phyloP scores from a whole-genome alignment of 2,888 invertebrate species.

The Taphrorychus bicolor region DNA sequence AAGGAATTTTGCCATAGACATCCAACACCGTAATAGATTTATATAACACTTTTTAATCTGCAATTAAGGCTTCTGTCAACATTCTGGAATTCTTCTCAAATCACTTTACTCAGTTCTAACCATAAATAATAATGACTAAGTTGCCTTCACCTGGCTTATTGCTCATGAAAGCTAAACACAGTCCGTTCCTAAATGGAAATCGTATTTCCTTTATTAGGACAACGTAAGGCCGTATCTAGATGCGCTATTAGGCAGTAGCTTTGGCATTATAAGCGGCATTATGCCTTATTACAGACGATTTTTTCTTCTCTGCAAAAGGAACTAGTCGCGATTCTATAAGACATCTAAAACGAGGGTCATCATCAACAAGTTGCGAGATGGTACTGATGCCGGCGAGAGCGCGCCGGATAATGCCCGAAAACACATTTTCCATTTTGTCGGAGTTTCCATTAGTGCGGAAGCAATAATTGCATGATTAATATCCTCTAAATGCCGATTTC shows the following conservation, averaged over 20 bases:
- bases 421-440: conserved; percentile 27
- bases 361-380: not conserved
- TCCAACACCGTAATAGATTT: no score
- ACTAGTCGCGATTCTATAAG: not conserved
- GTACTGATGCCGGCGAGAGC: not conserved
- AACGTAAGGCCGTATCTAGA: conserved; percentile 26
- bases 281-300: conserved; percentile 26
- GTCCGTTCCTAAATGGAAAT: conserved; percentile 24
- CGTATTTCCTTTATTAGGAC: conserved; percentile 21
- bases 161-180: conserved; percentile 1
- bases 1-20: no score
- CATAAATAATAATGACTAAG: not conserved
- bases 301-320: conserved; percentile 24
- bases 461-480: conserved; percentile 41
- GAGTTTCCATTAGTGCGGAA: conserved; percentile 36
- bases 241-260: conserved; percentile 15
- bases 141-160: not conserved
- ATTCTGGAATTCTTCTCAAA: no score
- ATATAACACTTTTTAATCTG: no score
- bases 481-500: conserved; percentile 30
- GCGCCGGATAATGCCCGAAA: conserved; percentile 1
- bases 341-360: not conserved
- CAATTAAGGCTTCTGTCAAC: no score
- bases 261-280: conserved; percentile 24
- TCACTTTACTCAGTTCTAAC: no score